phyloP scores from a whole-genome alignment of 1,140 invertebrate species.

The Nasonia longicornis region DNA sequence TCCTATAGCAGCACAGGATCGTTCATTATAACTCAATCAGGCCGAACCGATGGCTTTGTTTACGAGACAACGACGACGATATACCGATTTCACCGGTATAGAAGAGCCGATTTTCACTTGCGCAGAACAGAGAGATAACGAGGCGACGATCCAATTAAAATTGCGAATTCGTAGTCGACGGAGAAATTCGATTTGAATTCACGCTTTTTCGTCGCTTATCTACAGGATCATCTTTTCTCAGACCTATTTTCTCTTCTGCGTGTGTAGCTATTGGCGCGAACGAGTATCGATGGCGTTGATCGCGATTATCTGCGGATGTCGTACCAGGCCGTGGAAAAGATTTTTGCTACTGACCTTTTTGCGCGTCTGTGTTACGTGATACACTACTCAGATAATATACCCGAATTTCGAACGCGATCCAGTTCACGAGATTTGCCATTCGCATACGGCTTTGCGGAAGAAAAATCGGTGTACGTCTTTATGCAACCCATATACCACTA shows the following conservation, averaged over 20 bases:
- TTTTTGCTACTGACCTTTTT: no score
- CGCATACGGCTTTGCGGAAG: not conserved
- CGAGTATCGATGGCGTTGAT: not conserved
- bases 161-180: not conserved
- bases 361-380: not conserved
- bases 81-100: not conserved
- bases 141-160: not conserved
- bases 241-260: slow-evolving; percentile 16
- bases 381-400: not conserved
- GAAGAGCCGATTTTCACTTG: not conserved
- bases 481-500: no score
- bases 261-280: not conserved
- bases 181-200: not conserved
- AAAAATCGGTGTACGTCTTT: not conserved
- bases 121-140: no score
- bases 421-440: not conserved
- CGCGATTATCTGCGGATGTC: not conserved
- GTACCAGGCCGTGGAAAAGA: not conserved
- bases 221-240: slow-evolving; percentile 22
- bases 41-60: not conserved
- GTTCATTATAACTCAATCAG: not conserved
- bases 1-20: not conserved
- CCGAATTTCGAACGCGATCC: not conserved
- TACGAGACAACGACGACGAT: not conserved
- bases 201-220: slow-evolving; percentile 6